Percentiles rank a stretch among this genome's conserved stretches.
Conservation (phyloP, 2,797 vertebrate genomes). For the Chloroceryle inda region DNA sequence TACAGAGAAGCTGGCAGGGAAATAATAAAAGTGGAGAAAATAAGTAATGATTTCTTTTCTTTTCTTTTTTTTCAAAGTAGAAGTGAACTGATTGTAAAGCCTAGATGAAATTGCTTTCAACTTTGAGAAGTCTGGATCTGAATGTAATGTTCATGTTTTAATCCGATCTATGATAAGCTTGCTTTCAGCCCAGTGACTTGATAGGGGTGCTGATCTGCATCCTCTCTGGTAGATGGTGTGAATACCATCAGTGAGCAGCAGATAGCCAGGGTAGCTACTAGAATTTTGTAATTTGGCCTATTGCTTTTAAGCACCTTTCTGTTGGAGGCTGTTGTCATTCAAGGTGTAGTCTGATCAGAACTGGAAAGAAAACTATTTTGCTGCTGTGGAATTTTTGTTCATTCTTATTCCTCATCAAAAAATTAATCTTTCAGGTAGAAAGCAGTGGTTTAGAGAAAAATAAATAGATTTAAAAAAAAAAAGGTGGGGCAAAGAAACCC, state of each 20-base stretch:
- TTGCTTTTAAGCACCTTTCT: not conserved
- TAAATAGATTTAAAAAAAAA: not conserved
- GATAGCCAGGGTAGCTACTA: not conserved
- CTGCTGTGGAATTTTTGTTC: not conserved
- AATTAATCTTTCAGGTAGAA: not conserved
- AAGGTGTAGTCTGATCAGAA: not conserved
- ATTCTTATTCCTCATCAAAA: not conserved
- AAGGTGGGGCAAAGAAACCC: not conserved
- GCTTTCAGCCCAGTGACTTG: not conserved
- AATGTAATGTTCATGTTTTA: not conserved
- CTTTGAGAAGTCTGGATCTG: not conserved
- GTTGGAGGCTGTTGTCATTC: not conserved
- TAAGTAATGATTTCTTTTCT: not conserved
- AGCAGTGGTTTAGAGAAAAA: not conserved
- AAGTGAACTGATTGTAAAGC: not conserved
- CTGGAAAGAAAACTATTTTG: not conserved
- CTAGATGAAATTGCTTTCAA: constrained; percentile 1
- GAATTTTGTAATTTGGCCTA: not conserved
- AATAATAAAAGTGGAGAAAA: constrained; percentile 17
- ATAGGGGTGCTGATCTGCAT: not conserved
- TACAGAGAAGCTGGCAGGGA: not conserved
- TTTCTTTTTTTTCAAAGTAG: not conserved
- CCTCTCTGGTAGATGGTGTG: not conserved
- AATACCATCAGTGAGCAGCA: not conserved
- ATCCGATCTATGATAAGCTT: not conserved